phyloP scores from a whole-genome alignment of 92 coral and sea anemone genomes.

The Porites cylindrica region DNA sequence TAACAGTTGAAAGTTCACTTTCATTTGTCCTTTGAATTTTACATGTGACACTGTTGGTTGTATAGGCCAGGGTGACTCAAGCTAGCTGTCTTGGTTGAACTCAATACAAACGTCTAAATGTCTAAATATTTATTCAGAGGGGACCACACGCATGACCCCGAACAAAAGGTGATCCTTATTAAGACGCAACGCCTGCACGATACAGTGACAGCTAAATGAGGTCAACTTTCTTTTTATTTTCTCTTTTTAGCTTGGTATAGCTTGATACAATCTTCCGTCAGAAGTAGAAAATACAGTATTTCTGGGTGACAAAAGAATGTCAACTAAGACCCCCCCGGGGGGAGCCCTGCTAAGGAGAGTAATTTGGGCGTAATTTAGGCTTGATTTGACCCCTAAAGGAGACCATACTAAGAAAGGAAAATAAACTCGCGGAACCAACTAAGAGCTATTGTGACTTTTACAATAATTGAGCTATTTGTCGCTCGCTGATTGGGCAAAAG shows the following conservation, averaged over 20 bases:
- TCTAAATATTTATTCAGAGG: conserved; percentile 15
- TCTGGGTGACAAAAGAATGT: background rate
- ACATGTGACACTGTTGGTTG: background rate
- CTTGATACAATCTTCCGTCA: background rate
- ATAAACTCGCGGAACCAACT: too few relatives aligned
- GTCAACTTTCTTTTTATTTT: conserved; percentile 17
- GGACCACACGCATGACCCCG: conserved; percentile 36
- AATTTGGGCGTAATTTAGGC: too few relatives aligned
- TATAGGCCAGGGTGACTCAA: too few relatives aligned
- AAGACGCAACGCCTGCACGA: conserved; percentile 11
- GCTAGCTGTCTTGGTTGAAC: background rate
- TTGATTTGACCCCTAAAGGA: too few relatives aligned
- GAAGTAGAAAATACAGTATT: conserved; percentile 21
- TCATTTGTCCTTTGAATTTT: too few relatives aligned
- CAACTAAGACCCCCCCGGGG: too few relatives aligned
- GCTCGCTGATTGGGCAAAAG: too few relatives aligned
- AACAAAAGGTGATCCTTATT: conserved; percentile 21
- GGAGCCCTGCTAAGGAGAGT: background rate
- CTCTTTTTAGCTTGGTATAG: background rate
- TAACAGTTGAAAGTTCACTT: background rate
- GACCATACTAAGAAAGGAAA: too few relatives aligned
- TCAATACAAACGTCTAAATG: conserved; percentile 21
- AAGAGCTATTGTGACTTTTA: too few relatives aligned
- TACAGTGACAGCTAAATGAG: conserved; percentile 15
- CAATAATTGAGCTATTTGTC: too few relatives aligned